Conservation (phyloP, 2,797 vertebrate genomes). For the Numenius phaeopus region DNA sequence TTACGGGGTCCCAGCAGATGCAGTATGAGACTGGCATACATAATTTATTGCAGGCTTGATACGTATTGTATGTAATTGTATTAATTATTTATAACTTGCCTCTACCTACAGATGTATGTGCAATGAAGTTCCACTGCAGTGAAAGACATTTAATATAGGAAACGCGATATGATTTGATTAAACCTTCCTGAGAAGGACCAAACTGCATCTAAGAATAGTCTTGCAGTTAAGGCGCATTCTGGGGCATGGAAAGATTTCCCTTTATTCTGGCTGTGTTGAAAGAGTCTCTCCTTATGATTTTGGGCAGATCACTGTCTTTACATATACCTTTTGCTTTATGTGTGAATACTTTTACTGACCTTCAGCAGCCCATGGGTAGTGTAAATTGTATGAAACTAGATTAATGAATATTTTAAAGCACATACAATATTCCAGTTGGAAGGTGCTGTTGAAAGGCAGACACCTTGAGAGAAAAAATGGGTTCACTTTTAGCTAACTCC, state of each 20-base stretch:
- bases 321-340: neutral
- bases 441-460: neutral
- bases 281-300: neutral
- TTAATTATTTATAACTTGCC: slow-evolving; percentile 61
- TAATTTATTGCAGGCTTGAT: slow-evolving; percentile 54
- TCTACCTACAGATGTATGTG: slow-evolving; percentile 32
- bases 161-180: slow-evolving; percentile 5
- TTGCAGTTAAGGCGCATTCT: neutral
- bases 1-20: slow-evolving; percentile 33
- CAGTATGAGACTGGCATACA: slow-evolving; percentile 10
- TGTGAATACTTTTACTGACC: neutral
- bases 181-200: neutral
- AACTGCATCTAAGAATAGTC: neutral
- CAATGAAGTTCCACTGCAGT: slow-evolving; percentile 24
- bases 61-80: slow-evolving; percentile 42
- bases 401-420: slow-evolving; percentile 14
- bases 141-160: slow-evolving; percentile 26
- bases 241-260: neutral
- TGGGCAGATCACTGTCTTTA: neutral
- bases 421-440: neutral
- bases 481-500: neutral
- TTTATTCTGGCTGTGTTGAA: neutral
- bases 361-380: neutral
- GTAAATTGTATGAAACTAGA: neutral
- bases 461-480: neutral